Conservation (phyloP, 2,888 invertebrate species). For the Apamea anceps region DNA sequence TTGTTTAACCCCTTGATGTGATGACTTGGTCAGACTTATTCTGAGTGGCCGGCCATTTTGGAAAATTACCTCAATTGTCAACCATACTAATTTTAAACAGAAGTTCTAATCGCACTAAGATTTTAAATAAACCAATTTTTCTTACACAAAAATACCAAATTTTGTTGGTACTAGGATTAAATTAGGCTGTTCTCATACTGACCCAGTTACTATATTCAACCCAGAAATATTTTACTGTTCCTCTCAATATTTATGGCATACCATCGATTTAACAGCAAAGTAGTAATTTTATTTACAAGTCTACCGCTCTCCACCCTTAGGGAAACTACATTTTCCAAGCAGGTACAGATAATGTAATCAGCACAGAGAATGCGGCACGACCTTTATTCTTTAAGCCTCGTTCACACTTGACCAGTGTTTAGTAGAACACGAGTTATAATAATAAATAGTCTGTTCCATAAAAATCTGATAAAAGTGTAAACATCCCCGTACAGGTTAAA, state of each 20-base stretch:
- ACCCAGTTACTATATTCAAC: background rate
- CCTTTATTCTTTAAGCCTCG: background rate
- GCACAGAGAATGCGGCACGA: background rate
- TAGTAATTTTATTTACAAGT: constrained; percentile 25
- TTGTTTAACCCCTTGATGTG: background rate
- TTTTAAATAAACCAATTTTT: background rate
- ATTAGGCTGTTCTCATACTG: background rate
- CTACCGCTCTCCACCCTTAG: constrained; percentile 5
- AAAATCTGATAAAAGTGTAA: background rate
- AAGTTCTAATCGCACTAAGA: background rate
- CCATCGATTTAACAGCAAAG: background rate
- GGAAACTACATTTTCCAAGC: constrained; percentile 40
- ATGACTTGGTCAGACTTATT: no score
- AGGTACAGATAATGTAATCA: constrained; percentile 41
- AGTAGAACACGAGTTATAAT: no score
- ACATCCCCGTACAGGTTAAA: no score
- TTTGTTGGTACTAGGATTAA: background rate
- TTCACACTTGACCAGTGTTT: background rate
- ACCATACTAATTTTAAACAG: background rate
- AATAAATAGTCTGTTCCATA: background rate
- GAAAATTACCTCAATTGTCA: background rate
- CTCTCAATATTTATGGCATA: background rate
- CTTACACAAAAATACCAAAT: background rate
- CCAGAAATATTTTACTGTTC: background rate
- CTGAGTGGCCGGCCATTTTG: background rate